Conservation (phyloP, 2,888 invertebrate genomes). For the Pediacus dermestoides region DNA sequence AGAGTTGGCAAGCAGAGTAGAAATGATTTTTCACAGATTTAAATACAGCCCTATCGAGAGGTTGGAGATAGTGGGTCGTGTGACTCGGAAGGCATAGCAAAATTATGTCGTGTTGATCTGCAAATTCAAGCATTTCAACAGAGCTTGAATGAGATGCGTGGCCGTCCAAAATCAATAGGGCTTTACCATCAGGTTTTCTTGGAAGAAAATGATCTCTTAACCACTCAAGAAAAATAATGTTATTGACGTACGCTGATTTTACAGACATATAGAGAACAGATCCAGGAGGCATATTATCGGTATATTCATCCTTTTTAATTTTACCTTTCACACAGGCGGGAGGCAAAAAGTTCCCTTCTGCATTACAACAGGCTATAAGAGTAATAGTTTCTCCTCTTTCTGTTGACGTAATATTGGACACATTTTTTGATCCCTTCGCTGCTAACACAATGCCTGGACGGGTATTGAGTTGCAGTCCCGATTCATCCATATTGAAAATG, state of each 20-base stretch:
- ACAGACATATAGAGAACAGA: slow-evolving; percentile 22
- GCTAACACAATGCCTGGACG: slow-evolving; percentile 13
- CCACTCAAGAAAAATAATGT: slow-evolving; percentile 22
- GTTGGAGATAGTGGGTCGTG: slow-evolving; percentile 34
- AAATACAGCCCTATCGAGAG: slow-evolving; percentile 31
- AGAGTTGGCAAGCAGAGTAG: no score
- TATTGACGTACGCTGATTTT: slow-evolving; percentile 25
- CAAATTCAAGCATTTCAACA: slow-evolving; percentile 16
- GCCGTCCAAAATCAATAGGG: slow-evolving; percentile 35
- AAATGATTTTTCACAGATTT: slow-evolving; percentile 32
- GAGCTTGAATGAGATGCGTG: slow-evolving; percentile 31
- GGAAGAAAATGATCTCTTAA: slow-evolving; percentile 30
- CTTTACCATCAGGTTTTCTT: slow-evolving; percentile 31
- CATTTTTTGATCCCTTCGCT: slow-evolving; percentile 15
- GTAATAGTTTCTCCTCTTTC: slow-evolving; percentile 19
- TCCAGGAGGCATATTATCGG: slow-evolving; percentile 25
- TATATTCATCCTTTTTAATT: slow-evolving; percentile 21
- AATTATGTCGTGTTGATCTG: slow-evolving; percentile 31
- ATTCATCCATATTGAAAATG: slow-evolving; percentile 17
- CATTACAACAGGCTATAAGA: slow-evolving; percentile 19
- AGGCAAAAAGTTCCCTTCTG: slow-evolving; percentile 16
- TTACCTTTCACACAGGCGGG: slow-evolving; percentile 20
- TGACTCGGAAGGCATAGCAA: slow-evolving; percentile 35
- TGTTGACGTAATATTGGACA: slow-evolving; percentile 12
- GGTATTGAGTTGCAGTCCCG: slow-evolving; percentile 16